Percentiles rank a stretch among this genome's conserved stretches.
Evolutionary conservation across 2,888 invertebrate genomes (phyloP).

Genomic region (Agrotis puta): DNA sequence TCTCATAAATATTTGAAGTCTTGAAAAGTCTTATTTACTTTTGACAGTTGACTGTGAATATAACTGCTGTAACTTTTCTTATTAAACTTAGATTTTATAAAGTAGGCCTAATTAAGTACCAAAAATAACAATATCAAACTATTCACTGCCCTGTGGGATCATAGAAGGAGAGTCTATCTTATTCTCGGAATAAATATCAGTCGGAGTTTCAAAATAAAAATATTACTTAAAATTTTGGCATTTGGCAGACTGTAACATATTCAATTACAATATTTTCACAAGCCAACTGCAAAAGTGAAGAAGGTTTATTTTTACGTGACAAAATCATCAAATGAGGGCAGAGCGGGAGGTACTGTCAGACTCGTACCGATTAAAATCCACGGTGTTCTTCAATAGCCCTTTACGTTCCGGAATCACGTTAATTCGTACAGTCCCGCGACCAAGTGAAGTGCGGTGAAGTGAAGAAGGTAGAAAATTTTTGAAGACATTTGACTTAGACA

Average conservation of each 20-base stretch:
- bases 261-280: slow-evolving; percentile 22
- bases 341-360: too few relatives aligned
- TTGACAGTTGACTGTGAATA: neutral
- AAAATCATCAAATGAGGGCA: too few relatives aligned
- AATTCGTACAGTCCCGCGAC: too few relatives aligned
- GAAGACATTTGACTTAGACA: slow-evolving; percentile 12
- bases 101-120: neutral
- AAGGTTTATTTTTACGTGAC: too few relatives aligned
- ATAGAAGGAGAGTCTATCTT: neutral
- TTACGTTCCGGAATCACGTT: too few relatives aligned
- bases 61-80: too few relatives aligned
- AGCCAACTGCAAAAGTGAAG: slow-evolving; percentile 17
- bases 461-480: slow-evolving; percentile 4
- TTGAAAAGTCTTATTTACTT: neutral
- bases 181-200: neutral
- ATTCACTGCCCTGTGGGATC: neutral
- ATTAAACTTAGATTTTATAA: neutral
- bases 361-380: too few relatives aligned
- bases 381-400: too few relatives aligned
- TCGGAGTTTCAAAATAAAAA: neutral
- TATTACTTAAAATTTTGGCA: neutral
- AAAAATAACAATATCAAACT: neutral
- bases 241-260: slow-evolving; percentile 13
- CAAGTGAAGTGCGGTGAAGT: too few relatives aligned
- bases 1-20: neutral